phyloP scores from a whole-genome alignment of 2,888 invertebrate species.

The Fragum fragum region DNA sequence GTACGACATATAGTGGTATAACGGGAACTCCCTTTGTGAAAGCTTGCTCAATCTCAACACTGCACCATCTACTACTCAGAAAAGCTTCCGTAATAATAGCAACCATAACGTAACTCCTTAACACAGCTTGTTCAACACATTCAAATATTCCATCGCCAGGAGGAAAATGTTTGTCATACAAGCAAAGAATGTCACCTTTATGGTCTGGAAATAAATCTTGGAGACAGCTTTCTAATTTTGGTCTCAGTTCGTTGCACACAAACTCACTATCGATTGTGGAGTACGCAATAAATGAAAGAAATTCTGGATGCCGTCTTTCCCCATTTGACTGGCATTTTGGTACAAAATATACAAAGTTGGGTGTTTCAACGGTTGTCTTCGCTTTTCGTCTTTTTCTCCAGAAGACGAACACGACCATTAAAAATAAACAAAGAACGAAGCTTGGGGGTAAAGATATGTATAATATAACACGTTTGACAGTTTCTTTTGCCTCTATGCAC shows the following conservation, averaged over 20 bases:
- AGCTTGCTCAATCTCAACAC: not conserved
- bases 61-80: not conserved
- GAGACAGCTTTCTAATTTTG: not conserved
- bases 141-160: not conserved
- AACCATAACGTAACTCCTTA: not conserved
- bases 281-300: not conserved
- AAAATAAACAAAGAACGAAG: not conserved
- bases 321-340: not conserved
- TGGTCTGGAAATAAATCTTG: not conserved
- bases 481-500: not conserved
- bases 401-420: not conserved
- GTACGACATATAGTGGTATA: conserved; percentile 7
- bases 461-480: not conserved
- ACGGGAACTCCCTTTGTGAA: not conserved
- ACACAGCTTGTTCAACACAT: conserved; percentile 4
- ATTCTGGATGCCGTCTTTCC: not conserved
- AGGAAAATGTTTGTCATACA: conserved; percentile 11
- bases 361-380: not conserved
- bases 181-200: too few species aligned
- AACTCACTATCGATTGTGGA: not conserved
- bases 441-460: not conserved
- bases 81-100: not conserved
- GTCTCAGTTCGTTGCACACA: not conserved
- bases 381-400: not conserved
- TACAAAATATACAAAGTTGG: not conserved